These are phyloP conservation scores for Chromis chromis DNA, from an alignment of 2,797 vertebrate genomes.

Conservation along the genomic window DNA sequence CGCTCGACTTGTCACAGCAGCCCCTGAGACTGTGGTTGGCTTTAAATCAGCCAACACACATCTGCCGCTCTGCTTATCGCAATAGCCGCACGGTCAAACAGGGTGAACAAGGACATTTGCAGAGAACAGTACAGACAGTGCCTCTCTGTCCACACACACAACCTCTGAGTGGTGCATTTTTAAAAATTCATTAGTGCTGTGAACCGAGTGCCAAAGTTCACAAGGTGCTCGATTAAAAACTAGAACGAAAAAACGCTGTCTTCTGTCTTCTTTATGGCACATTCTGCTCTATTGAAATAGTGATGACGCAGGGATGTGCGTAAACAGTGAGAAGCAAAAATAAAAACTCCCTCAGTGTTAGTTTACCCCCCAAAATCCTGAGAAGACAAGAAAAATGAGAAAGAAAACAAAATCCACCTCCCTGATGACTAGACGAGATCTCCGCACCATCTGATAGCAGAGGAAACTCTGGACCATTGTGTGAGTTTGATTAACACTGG, in stretches of 20 bases:
- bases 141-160: background rate
- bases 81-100: constrained; percentile 45
- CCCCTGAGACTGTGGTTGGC: constrained; percentile 7
- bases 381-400: background rate
- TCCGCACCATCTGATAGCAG: constrained; percentile 43
- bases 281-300: background rate
- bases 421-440: constrained; percentile 66
- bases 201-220: constrained; percentile 6
- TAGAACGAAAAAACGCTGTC: background rate
- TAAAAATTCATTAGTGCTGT: constrained; percentile 25
- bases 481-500: constrained; percentile 52
- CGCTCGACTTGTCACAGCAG: constrained; percentile 13
- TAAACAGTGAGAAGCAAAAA: constrained; percentile 7
- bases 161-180: constrained; percentile 8
- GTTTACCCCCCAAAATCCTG: background rate
- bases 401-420: background rate
- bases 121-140: constrained; percentile 37
- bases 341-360: background rate
- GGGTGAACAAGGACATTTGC: constrained; percentile 50
- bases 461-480: constrained; percentile 74
- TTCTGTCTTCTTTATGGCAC: background rate
- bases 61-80: constrained; percentile 62
- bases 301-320: background rate
- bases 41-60: constrained; percentile 31
- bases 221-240: constrained; percentile 29